phyloP scores from a whole-genome alignment of 2,888 invertebrate species.

The Piscicola geometra region DNA sequence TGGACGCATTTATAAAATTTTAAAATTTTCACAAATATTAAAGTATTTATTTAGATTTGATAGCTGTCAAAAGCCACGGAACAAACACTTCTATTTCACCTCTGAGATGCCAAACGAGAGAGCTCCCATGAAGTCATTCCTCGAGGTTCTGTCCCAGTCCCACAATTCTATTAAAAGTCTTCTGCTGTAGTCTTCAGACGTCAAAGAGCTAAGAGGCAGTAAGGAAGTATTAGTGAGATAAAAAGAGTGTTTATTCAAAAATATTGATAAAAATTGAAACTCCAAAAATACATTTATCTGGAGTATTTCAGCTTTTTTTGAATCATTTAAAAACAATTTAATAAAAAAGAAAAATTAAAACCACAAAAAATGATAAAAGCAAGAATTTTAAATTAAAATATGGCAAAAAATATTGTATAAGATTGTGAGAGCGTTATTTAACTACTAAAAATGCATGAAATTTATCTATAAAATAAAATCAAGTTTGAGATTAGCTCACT shows the following conservation, averaged over 20 bases:
- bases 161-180: constrained; percentile 90
- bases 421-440: too few species aligned
- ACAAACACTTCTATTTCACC: too few species aligned
- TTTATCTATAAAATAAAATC: too few species aligned
- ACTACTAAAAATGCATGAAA: too few species aligned
- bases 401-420: too few species aligned
- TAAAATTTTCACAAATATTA: too few species aligned
- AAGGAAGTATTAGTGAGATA: too few species aligned
- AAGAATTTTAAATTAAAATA: neutral
- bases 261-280: neutral
- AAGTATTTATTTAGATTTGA: too few species aligned
- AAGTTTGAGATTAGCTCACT: too few species aligned
- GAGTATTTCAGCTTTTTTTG: neutral
- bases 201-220: constrained; percentile 34
- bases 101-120: constrained; percentile 77
- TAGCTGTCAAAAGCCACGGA: too few species aligned
- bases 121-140: constrained; percentile 99
- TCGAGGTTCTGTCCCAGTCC: constrained; percentile 99
- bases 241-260: neutral
- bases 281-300: neutral
- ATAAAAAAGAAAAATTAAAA: neutral
- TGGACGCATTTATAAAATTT: too few species aligned
- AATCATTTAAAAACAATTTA: neutral
- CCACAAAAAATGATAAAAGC: neutral
- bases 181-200: constrained; percentile 82